Conservation (phyloP, 2,888 invertebrate species). For the Plagodis dolabraria region DNA sequence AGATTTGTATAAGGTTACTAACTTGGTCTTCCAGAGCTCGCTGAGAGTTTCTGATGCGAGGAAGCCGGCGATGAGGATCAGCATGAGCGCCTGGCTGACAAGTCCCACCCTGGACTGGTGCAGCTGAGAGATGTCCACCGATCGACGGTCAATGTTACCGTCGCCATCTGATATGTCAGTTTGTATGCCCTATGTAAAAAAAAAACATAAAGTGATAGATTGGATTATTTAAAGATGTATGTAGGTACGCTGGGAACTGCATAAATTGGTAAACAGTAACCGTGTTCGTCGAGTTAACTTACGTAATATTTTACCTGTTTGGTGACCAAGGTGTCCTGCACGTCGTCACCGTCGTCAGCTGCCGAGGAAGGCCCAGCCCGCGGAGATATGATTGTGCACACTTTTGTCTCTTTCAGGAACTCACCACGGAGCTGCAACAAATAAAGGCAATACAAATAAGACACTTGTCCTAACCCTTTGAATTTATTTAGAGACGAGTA, state of each 20-base stretch:
- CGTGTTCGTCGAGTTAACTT: background rate
- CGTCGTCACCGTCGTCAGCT: conserved; percentile 80
- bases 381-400: conserved; percentile 85
- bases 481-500: too few species aligned
- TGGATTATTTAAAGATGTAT: too few species aligned
- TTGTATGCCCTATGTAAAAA: conserved; percentile 62
- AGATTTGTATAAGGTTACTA: conserved; percentile 56
- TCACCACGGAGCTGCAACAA: conserved; percentile 90
- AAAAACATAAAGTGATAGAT: too few species aligned
- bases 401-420: conserved; percentile 90
- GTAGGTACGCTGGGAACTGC: too few species aligned
- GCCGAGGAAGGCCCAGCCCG: conserved; percentile 69
- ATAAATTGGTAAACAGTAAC: too few species aligned
- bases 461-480: too few species aligned
- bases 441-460: background rate
- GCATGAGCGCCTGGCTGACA: conserved; percentile 95
- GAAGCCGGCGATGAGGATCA: conserved; percentile 94
- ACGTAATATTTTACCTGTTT: conserved; percentile 64
- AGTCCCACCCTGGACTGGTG: conserved; percentile 96
- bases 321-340: conserved; percentile 78
- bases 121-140: conserved; percentile 93
- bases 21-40: conserved; percentile 97
- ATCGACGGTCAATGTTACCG: conserved; percentile 71
- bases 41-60: conserved; percentile 95
- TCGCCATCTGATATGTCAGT: conserved; percentile 66